A percentile compares a stretch with the other conserved stretches of the same genome.
phyloP scores from a whole-genome alignment of 2,113 vertebrate genomes.

The Mirounga angustirostris region DNA sequence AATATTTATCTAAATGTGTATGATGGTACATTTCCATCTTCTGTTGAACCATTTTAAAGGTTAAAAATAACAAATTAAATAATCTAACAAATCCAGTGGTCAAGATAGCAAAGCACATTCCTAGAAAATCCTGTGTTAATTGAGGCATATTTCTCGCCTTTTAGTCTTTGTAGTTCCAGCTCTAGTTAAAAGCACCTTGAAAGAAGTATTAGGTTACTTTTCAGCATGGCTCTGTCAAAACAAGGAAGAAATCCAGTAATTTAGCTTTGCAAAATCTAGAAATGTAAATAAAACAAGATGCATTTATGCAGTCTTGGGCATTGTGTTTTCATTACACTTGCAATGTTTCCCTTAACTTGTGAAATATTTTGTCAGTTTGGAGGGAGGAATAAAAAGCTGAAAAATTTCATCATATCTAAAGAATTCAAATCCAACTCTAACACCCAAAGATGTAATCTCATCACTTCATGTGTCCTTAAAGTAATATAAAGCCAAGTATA shows the following conservation, averaged over 20 bases:
- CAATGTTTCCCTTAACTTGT: conserved; percentile 64
- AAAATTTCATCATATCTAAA: conserved; percentile 38
- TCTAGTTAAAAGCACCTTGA: conserved; percentile 63
- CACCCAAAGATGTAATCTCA: background rate
- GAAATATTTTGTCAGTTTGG: conserved; percentile 75
- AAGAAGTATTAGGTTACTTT: conserved; percentile 69
- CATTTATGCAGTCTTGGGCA: conserved; percentile 55
- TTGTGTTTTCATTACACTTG: conserved; percentile 78
- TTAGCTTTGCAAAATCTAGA: conserved; percentile 60
- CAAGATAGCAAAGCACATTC: conserved; percentile 17
- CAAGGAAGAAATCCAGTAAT: conserved; percentile 59
- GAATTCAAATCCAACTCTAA: conserved; percentile 42
- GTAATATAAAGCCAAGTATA: background rate
- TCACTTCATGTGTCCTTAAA: background rate
- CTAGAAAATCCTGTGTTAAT: background rate
- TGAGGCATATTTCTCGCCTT: conserved; percentile 58
- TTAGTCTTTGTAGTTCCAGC: background rate
- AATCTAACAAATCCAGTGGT: conserved; percentile 66
- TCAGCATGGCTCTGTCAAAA: conserved; percentile 54
- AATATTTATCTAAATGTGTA: background rate
- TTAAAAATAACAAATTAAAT: background rate
- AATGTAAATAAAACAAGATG: conserved; percentile 74
- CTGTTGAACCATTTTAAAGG: background rate
- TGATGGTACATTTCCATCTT: background rate
- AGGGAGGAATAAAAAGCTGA: background rate